A percentile compares a stretch with the other conserved stretches of the same genome.
Conservation (phyloP, 2,797 vertebrate genomes). For the Myotis daubentonii region DNA sequence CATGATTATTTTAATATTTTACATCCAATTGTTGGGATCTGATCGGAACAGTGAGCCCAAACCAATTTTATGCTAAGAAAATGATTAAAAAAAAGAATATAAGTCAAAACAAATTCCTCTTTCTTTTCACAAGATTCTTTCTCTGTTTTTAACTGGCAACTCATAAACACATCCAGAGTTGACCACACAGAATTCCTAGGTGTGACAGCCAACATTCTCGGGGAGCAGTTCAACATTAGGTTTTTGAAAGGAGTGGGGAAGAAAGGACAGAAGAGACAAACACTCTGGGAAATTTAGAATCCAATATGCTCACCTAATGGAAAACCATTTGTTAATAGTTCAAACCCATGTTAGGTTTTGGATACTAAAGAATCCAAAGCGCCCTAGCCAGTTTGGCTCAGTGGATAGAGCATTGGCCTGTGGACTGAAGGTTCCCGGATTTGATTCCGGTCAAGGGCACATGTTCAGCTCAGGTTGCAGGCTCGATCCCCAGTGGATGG, state of each 20-base stretch:
- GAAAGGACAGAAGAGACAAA: background rate
- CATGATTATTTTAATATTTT: background rate
- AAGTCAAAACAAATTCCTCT: constrained; percentile 20
- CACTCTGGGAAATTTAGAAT: background rate
- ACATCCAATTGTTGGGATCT: background rate
- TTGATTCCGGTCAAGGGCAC: too few species aligned
- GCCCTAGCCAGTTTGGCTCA: too few species aligned
- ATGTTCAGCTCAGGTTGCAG: too few species aligned
- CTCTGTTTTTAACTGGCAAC: background rate
- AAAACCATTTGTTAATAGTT: background rate
- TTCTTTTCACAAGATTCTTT: constrained; percentile 35
- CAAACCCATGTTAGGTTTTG: background rate
- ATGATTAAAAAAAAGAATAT: constrained; percentile 46
- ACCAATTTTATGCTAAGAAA: background rate
- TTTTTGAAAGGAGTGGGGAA: background rate
- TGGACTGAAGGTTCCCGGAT: too few species aligned
- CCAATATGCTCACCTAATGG: background rate
- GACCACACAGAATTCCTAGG: background rate
- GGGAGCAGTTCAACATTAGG: background rate
- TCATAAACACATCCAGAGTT: background rate
- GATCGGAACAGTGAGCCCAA: background rate
- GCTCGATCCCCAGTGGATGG: too few species aligned
- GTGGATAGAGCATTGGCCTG: too few species aligned
- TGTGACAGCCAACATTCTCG: background rate
- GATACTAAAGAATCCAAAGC: background rate